Evolutionary conservation across 2,113 vertebrate species (phyloP), one percentile per base, ranked within the genome.

Genomic region (Monopterus albus): DNA sequence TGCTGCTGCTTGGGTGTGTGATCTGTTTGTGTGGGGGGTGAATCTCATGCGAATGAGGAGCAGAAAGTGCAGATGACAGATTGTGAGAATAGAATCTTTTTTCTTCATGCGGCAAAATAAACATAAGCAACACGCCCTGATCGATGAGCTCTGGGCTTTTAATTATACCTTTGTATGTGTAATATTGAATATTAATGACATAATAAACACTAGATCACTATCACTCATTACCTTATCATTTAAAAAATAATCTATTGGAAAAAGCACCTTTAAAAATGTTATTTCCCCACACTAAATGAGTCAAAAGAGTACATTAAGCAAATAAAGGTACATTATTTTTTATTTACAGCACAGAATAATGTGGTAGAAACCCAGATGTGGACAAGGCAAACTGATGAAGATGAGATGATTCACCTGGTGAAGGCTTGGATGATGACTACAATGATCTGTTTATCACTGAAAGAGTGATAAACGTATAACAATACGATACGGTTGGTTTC

Each of bases 51-150:
- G 38, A 29, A 21, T 12, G 49, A 33, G 21, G 20, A 59, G 60
- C 46, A 63, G 66, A 62, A 47, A 59, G 67, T 45, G 51, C 26
- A 52, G 46, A 39, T 21, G 62, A 77, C 77, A 66, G 69, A 68
- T 36, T 50, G 28, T 25, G 21, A 50, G 0, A 1, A 40, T 52
- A 5, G 20, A 71, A 23, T 14, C n/a, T 42, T 14, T 7, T 3
- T 57, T 28, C 2, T 4, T 28, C 38, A 7, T n/a, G n/a, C 13
- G 33, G 8, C 9, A 21, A 47, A 39, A 59, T 40, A n/a, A 49
- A 31, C 38, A 43, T 18, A 10, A 57, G 38, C 49, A 38, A 58
- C 35, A 18, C 13, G 20, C 25, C 21, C 20, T 14, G 29, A 39
- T 45, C 29, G 39, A 52, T 28, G 20, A 45, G 7, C 55, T 51